phyloP scores from a whole-genome alignment of 2,113 vertebrate species.

The Sinocyclocheilus anshuiensis region DNA sequence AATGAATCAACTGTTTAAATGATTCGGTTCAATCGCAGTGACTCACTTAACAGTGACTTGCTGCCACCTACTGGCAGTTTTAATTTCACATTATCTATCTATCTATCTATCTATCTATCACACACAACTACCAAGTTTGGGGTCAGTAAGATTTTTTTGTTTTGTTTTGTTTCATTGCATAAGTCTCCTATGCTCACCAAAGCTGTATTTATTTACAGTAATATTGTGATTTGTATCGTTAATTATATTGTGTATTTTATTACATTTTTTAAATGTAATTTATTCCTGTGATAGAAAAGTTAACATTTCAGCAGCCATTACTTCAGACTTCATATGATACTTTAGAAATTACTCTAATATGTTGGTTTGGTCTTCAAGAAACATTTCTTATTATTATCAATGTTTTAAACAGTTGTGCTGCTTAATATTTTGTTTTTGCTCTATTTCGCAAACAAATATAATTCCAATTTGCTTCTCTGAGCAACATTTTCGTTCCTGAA shows the following conservation, averaged over 20 bases:
- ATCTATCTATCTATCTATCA: too few species aligned
- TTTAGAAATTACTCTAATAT: not conserved
- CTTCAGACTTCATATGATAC: not conserved
- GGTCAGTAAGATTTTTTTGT: not conserved
- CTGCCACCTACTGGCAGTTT: too few species aligned
- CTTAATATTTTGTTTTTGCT: too few species aligned
- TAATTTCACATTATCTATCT: too few species aligned
- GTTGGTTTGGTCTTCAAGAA: not conserved
- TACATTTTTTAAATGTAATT: not conserved
- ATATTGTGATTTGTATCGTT: not conserved
- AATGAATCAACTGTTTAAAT: too few species aligned
- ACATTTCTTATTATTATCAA: not conserved
- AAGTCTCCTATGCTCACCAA: not conserved
- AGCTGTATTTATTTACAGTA: not conserved
- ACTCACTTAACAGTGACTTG: too few species aligned
- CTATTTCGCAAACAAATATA: too few species aligned
- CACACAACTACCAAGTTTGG: too few species aligned
- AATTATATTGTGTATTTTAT: not conserved
- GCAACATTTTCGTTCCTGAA: too few species aligned
- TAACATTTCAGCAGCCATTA: not conserved
- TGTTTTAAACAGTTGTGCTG: not conserved
- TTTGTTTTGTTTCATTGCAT: not conserved
- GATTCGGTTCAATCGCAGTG: too few species aligned
- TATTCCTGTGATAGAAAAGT: not conserved
- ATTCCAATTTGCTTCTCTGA: too few species aligned